Evolutionary conservation across 2,113 vertebrate genomes (phyloP).

Genomic region (Tragelaphus scriptus): DNA sequence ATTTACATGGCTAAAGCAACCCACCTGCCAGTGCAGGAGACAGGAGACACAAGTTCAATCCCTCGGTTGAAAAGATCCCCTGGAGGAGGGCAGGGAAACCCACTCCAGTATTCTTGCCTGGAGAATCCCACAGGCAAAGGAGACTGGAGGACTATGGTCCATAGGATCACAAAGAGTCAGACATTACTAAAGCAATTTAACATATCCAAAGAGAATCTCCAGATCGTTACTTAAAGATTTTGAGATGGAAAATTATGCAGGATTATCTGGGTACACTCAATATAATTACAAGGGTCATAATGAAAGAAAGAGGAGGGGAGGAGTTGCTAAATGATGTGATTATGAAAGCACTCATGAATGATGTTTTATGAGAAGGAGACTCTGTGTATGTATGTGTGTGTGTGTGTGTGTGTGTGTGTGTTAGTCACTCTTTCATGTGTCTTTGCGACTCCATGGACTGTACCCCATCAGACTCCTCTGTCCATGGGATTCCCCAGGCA

Average conservation of each 20-base stretch:
- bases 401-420: neutral
- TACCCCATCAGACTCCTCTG: neutral
- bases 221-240: neutral
- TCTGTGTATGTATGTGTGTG: neutral
- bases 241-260: neutral
- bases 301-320: neutral
- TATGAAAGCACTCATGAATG: neutral
- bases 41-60: neutral
- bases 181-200: neutral
- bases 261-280: neutral
- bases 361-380: neutral
- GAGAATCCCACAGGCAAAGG: neutral
- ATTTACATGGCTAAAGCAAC: neutral
- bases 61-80: neutral
- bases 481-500: neutral
- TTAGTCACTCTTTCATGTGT: neutral
- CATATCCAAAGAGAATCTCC: neutral
- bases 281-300: neutral
- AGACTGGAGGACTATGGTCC: neutral
- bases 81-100: neutral
- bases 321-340: neutral
- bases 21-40: neutral
- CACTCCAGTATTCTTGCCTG: neutral
- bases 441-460: neutral
- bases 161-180: neutral